Evolutionary conservation across 2,113 vertebrate genomes (phyloP).

Genomic region (Gambusia affinis): DNA sequence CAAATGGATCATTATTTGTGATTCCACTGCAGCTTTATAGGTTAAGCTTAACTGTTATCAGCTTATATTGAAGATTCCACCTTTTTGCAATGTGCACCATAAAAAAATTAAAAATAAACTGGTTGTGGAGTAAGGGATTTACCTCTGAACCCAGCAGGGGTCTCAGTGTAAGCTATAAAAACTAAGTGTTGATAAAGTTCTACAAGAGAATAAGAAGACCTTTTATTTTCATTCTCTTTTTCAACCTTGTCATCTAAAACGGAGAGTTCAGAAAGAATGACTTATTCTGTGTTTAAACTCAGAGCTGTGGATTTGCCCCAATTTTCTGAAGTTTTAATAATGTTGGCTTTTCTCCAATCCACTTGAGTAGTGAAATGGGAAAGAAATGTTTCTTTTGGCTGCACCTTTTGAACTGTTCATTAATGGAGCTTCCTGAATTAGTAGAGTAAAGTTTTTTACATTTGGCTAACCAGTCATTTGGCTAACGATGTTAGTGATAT

Average conservation of each 20-base stretch:
- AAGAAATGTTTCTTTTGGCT: background rate
- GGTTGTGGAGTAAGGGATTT: background rate
- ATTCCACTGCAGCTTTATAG: background rate
- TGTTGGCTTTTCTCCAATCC: background rate
- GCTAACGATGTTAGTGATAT: background rate
- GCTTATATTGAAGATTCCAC: background rate
- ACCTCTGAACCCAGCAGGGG: background rate
- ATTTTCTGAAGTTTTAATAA: background rate
- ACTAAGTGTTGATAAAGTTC: background rate
- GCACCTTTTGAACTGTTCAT: too few species aligned
- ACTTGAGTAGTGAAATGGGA: background rate
- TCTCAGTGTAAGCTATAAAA: too few species aligned
- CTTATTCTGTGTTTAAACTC: background rate
- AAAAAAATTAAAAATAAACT: background rate
- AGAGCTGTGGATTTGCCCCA: background rate
- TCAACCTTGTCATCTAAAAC: background rate
- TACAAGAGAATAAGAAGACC: too few species aligned
- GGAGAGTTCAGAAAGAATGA: background rate
- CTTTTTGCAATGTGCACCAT: background rate
- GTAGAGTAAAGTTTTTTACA: background rate
- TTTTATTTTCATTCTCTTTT: background rate
- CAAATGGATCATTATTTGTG: background rate
- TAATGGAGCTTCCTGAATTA: background rate
- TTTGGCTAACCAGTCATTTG: background rate
- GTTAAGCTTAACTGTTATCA: background rate